Conservation (phyloP, 2,888 invertebrate genomes). For the Tigriopus californicus region DNA sequence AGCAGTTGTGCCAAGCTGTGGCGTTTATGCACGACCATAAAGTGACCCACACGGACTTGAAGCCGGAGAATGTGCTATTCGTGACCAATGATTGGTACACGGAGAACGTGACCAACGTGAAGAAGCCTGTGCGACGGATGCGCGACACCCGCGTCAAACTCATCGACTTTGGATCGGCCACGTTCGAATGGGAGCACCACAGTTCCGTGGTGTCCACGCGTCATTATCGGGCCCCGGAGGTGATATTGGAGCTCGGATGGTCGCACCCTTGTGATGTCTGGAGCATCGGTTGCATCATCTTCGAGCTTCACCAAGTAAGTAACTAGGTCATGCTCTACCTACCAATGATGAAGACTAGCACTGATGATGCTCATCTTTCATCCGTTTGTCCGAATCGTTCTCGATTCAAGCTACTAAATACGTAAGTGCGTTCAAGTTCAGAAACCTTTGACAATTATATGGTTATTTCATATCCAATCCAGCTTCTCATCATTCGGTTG, state of each 20-base stretch:
- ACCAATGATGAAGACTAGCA: no score
- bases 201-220: constrained; percentile 97
- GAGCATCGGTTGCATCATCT: constrained; percentile 98
- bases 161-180: constrained; percentile 98
- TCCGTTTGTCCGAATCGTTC: no score
- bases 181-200: constrained; percentile 99
- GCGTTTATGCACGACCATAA: constrained; percentile 94
- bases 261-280: constrained; percentile 98
- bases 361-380: no score
- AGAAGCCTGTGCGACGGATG: constrained; percentile 66
- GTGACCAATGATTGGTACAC: constrained; percentile 78
- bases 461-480: no score
- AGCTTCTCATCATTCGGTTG: no score
- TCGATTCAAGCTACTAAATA: no score
- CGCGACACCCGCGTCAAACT: constrained; percentile 84
- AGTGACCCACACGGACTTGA: constrained; percentile 95
- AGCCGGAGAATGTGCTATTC: constrained; percentile 97
- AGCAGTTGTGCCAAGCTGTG: constrained; percentile 89
- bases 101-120: constrained; percentile 49
- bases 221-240: constrained; percentile 97
- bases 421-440: no score
- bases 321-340: not conserved
- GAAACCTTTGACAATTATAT: no score
- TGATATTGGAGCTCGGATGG: constrained; percentile 97
- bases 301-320: constrained; percentile 50